These are phyloP conservation scores for Pelagia noctiluca DNA, from an alignment of 30 jellyfish, hydroid and myxozoan species.

Conservation along the genomic window DNA sequence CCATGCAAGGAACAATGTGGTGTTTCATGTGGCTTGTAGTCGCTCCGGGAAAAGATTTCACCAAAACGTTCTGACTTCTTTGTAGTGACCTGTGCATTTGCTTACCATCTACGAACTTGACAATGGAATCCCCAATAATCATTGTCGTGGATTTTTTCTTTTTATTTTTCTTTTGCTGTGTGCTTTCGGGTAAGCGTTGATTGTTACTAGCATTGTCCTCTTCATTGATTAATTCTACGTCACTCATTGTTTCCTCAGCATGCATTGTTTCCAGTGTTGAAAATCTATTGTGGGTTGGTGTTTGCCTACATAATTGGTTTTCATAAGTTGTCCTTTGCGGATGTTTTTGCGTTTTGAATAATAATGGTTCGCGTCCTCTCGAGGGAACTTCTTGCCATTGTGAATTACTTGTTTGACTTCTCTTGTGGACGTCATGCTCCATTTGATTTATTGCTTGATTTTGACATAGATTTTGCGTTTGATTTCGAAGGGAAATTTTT, in stretches of 20 bases:
- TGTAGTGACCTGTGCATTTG: slow-evolving; percentile 27
- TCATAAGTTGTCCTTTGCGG: slow-evolving; percentile 15
- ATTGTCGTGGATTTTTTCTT: not conserved
- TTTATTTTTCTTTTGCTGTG: slow-evolving; percentile 1
- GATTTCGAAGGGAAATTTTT: slow-evolving; percentile 2
- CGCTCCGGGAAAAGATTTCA: slow-evolving; percentile 36
- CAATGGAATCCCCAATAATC: slow-evolving; percentile 6
- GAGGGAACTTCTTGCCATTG: slow-evolving; percentile 13
- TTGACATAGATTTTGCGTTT: not conserved
- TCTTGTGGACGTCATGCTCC: slow-evolving; percentile 32
- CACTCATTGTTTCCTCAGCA: slow-evolving; percentile 43
- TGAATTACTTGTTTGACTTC: slow-evolving; percentile 7
- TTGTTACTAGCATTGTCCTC: slow-evolving; percentile 21
- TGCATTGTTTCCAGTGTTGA: slow-evolving; percentile 14
- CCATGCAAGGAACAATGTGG: slow-evolving; percentile 43
- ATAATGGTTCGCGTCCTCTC: not conserved
- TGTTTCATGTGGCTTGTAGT: slow-evolving; percentile 54
- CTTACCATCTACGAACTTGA: slow-evolving; percentile 23
- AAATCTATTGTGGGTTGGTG: slow-evolving; percentile 35
- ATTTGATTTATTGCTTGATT: slow-evolving; percentile 12
- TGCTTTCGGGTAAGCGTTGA: slow-evolving; percentile 14
- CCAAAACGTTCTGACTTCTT: slow-evolving; percentile 16
- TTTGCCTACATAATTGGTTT: slow-evolving; percentile 22
- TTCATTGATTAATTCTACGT: slow-evolving; percentile 14
- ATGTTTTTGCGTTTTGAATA: not conserved